phyloP scores from a whole-genome alignment of 2,113 vertebrate genomes.

The Pseudois nayaur region DNA sequence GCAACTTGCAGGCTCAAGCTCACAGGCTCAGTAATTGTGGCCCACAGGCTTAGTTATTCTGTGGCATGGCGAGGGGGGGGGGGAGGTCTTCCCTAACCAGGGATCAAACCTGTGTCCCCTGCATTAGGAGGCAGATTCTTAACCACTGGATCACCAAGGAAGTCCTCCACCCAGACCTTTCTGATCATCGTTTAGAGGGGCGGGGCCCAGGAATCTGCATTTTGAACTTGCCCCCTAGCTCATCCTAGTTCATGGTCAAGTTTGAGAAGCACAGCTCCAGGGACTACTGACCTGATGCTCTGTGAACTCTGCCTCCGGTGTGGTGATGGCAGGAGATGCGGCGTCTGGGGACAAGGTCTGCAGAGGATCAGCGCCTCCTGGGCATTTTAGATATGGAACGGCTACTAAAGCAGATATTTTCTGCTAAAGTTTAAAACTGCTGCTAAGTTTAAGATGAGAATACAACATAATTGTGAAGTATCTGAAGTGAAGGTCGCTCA shows the following conservation, averaged over 20 bases:
- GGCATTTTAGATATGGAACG: background rate
- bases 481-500: background rate
- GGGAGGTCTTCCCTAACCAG: background rate
- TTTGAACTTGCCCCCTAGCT: background rate
- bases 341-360: rapidly evolving
- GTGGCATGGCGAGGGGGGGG: background rate
- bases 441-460: background rate
- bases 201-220: background rate
- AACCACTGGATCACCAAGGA: background rate
- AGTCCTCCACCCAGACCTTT: background rate
- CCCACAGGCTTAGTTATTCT: background rate
- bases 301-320: background rate
- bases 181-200: background rate
- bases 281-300: background rate
- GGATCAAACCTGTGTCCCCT: background rate
- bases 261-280: background rate
- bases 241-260: background rate
- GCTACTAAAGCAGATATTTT: background rate
- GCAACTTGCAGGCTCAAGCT: background rate
- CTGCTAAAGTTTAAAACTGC: background rate
- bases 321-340: background rate
- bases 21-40: background rate
- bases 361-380: background rate
- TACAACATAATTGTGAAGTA: background rate
- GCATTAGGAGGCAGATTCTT: background rate